phyloP scores from a whole-genome alignment of 2,797 vertebrate species.

The Halcyon leucocephala region DNA sequence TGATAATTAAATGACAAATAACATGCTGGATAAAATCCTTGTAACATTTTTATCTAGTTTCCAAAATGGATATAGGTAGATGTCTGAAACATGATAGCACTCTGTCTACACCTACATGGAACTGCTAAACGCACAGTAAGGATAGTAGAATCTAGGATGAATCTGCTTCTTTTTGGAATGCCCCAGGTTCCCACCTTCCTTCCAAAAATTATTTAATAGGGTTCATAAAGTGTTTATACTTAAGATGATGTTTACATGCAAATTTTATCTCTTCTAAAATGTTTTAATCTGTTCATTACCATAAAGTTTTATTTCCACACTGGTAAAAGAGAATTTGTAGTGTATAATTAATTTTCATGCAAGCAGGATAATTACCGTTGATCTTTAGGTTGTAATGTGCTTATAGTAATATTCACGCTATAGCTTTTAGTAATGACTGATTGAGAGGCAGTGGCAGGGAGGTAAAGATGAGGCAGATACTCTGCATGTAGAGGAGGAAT shows the following conservation, averaged over 20 bases:
- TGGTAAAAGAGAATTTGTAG: neutral
- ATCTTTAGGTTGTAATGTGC: neutral
- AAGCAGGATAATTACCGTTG: neutral
- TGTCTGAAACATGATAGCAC: neutral
- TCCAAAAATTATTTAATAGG: neutral
- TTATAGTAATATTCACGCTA: neutral
- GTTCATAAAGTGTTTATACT: neutral
- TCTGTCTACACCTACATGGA: neutral
- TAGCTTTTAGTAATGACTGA: neutral
- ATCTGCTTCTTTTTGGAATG: neutral
- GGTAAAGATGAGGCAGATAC: neutral
- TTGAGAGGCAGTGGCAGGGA: neutral
- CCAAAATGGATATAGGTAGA: neutral
- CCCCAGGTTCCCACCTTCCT: neutral
- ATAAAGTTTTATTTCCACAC: neutral
- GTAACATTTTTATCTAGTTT: neutral
- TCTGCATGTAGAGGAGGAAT: neutral
- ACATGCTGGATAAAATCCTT: neutral
- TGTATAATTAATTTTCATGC: neutral
- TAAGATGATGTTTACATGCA: neutral
- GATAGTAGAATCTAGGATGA: neutral
- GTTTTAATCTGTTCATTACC: neutral
- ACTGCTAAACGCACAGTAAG: neutral
- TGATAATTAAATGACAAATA: neutral
- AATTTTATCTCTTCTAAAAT: neutral